Evolutionary conservation across 2,797 vertebrate species (phyloP).

Genomic region (Enteromius afrohamiltoni): DNA sequence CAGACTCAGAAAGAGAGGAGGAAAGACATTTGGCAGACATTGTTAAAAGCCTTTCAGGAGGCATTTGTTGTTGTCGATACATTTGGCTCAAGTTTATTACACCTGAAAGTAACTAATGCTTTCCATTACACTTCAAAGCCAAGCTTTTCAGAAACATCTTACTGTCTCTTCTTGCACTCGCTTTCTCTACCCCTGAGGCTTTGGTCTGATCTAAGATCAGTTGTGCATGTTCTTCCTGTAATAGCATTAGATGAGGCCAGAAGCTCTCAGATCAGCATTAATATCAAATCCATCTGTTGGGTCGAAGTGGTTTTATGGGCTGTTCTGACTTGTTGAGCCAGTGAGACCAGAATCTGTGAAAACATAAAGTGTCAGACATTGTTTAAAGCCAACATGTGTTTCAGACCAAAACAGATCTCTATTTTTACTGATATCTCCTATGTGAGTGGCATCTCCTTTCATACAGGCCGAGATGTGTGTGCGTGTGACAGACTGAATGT

Average conservation of each 20-base stretch:
- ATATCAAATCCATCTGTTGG: slow-evolving; percentile 25
- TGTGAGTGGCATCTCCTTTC: slow-evolving; percentile 11
- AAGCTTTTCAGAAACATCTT: slow-evolving; percentile 45
- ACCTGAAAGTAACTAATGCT: slow-evolving; percentile 59
- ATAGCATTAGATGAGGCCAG: slow-evolving; percentile 13
- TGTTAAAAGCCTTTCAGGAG: slow-evolving; percentile 61
- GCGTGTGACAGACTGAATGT: slow-evolving; percentile 36
- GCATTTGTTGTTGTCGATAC: slow-evolving; percentile 58
- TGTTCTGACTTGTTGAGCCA: slow-evolving; percentile 14
- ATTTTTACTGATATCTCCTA: slow-evolving; percentile 1
- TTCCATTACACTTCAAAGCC: slow-evolving; percentile 60
- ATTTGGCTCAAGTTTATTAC: slow-evolving; percentile 59
- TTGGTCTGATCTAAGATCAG: slow-evolving; percentile 51
- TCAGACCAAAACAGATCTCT: slow-evolving; percentile 23
- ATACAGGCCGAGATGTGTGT: slow-evolving; percentile 13
- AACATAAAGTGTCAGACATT: slow-evolving; percentile 57
- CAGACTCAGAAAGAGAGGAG: slow-evolving; percentile 12
- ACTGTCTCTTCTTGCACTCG: slow-evolving; percentile 17
- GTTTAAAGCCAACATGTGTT: slow-evolving; percentile 48
- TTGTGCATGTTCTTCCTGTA: slow-evolving; percentile 34
- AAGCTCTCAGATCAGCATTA: slow-evolving; percentile 31
- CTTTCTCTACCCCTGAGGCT: slow-evolving; percentile 32
- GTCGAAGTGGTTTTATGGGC: slow-evolving; percentile 50
- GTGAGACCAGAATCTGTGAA: slow-evolving; percentile 50
- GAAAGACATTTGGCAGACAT: slow-evolving; percentile 45